These are phyloP conservation scores for Bursaphelenchus okinawaensis DNA, from an alignment of 2,888 invertebrate genomes.

Conservation along the genomic window DNA sequence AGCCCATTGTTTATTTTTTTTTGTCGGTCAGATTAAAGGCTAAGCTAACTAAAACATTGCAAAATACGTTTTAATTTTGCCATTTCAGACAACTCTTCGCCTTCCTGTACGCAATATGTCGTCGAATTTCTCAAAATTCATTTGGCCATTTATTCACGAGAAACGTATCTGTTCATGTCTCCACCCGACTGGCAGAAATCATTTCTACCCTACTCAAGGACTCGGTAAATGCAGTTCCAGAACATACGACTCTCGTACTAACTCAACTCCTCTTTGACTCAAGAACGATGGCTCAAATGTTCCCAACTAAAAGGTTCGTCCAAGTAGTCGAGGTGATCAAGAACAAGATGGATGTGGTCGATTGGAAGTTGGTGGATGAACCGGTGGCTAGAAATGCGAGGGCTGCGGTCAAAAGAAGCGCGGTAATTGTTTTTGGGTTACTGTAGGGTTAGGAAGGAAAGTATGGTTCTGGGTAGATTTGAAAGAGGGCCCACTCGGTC, in stretches of 20 bases:
- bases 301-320: constrained; percentile 25
- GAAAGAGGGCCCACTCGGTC: no score
- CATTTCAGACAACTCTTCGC: constrained; percentile 23
- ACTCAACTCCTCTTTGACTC: constrained; percentile 31
- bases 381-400: constrained; percentile 30
- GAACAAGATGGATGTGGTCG: constrained; percentile 34
- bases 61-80: no score
- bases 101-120: constrained; percentile 28
- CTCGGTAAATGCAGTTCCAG: constrained; percentile 14
- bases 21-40: no score
- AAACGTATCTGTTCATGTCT: constrained; percentile 29
- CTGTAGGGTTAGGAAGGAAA: no score
- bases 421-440: neutral
- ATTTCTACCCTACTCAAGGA: constrained; percentile 18
- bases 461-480: no score
- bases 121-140: constrained; percentile 28
- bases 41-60: no score
- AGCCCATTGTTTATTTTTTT: no score
- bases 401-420: constrained; percentile 2
- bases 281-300: constrained; percentile 29
- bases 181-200: constrained; percentile 21
- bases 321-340: constrained; percentile 24
- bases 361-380: constrained; percentile 25
- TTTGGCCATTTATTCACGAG: constrained; percentile 35
- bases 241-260: constrained; percentile 14